Conservation (phyloP, 1,140 invertebrate genomes). For the Elymnias hypermnestra region DNA sequence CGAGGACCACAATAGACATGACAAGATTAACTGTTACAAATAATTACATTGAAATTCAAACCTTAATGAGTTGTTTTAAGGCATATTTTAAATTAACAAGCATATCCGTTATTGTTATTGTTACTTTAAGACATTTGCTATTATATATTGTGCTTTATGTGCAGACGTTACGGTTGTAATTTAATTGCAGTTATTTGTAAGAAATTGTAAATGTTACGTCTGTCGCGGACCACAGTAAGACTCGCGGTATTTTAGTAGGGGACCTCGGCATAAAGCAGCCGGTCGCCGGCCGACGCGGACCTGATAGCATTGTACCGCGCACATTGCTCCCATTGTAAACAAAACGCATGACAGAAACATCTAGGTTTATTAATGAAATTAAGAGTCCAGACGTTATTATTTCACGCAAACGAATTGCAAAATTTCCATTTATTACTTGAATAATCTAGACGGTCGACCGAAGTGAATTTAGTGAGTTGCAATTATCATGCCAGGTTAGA, state of each 20-base stretch:
- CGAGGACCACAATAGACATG: too few species aligned
- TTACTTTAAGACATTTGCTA: too few species aligned
- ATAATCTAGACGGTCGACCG: slow-evolving; percentile 47
- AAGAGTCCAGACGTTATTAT: slow-evolving; percentile 1
- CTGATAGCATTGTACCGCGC: slow-evolving; percentile 14
- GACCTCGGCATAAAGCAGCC: slow-evolving; percentile 23
- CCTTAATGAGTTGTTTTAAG: too few species aligned
- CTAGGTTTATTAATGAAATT: slow-evolving; percentile 40
- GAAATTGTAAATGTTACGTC: too few species aligned
- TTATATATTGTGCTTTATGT: too few species aligned
- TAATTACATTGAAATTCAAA: too few species aligned
- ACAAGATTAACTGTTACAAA: too few species aligned
- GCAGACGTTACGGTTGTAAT: too few species aligned
- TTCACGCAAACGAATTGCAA: slow-evolving; percentile 10
- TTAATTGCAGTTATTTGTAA: too few species aligned
- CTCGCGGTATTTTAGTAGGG: background rate
- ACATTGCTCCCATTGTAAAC: slow-evolving; percentile 44
- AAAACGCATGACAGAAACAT: slow-evolving; percentile 52
- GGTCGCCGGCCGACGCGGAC: slow-evolving; percentile 25
- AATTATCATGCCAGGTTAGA: slow-evolving; percentile 43
- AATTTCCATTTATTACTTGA: background rate
- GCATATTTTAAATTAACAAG: too few species aligned
- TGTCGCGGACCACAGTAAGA: background rate
- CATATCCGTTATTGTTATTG: too few species aligned
- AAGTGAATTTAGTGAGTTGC: slow-evolving; percentile 46